A percentile compares a stretch with the other conserved stretches of the same genome.
phyloP scores from a whole-genome alignment of 2,113 vertebrate species.

The Gyps fulvus region DNA sequence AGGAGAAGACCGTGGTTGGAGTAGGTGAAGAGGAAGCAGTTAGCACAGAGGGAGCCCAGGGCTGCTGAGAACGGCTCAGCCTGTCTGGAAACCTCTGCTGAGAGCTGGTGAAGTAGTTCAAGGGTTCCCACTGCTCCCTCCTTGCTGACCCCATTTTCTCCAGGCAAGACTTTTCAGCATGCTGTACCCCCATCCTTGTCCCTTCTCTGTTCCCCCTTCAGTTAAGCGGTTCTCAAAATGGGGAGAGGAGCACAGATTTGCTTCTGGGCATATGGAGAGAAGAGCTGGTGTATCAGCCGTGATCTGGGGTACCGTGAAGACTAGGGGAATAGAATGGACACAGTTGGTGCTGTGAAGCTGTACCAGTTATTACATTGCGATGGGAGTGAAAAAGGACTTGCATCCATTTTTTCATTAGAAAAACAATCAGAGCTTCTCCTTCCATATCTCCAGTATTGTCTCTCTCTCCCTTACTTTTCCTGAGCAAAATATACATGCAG shows the following conservation, averaged over 20 bases:
- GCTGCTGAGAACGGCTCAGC: not conserved
- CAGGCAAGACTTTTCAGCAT: not conserved
- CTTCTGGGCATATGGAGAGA: not conserved
- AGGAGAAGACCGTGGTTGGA: not conserved
- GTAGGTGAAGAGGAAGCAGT: not conserved
- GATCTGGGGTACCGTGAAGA: not conserved
- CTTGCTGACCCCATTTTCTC: not conserved
- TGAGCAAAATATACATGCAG: not conserved
- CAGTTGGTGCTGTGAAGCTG: not conserved
- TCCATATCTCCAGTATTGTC: not conserved
- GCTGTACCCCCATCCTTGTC: not conserved
- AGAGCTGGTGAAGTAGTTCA: not conserved
- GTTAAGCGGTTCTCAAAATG: not conserved
- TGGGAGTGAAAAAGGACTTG: not conserved
- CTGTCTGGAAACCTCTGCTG: not conserved
- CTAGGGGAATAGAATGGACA: not conserved
- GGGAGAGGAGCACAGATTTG: not conserved
- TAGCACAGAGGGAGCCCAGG: not conserved
- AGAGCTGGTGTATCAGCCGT: not conserved
- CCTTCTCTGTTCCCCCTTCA: not conserved
- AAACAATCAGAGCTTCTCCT: not conserved
- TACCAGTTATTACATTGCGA: not conserved
- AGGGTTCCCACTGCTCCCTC: not conserved
- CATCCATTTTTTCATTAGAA: not conserved
- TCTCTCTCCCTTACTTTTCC: not conserved